These are phyloP conservation scores for Chaenogobius annularis DNA, from an alignment of 2,113 vertebrate species.

Conservation along the genomic window DNA sequence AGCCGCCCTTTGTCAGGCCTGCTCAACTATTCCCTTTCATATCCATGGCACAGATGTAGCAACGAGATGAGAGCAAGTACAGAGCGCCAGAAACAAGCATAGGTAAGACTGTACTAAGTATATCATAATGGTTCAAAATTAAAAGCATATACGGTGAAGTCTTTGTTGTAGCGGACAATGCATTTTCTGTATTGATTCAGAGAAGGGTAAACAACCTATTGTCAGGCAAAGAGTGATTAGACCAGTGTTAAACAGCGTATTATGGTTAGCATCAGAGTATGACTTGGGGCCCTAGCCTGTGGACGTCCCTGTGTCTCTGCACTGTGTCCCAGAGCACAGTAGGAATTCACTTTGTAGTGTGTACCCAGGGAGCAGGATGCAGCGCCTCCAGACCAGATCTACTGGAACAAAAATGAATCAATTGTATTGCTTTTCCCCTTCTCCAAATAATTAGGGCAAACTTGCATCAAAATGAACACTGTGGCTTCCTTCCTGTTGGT, in stretches of 20 bases:
- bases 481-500: constrained; percentile 29
- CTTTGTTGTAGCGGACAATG: neutral
- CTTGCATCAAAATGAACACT: constrained; percentile 55
- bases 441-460: constrained; percentile 62
- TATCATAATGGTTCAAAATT: constrained; percentile 6
- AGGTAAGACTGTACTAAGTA: constrained; percentile 12
- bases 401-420: constrained; percentile 53
- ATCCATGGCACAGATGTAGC: constrained; percentile 67
- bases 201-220: constrained; percentile 30
- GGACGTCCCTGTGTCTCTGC: constrained; percentile 66
- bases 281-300: constrained; percentile 62
- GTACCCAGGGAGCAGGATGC: constrained; percentile 64
- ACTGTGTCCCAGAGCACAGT: constrained; percentile 65
- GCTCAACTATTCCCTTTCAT: constrained; percentile 77
- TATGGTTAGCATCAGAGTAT: constrained; percentile 48
- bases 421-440: constrained; percentile 45
- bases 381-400: constrained; percentile 62
- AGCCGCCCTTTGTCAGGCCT: constrained; percentile 71
- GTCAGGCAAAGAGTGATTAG: constrained; percentile 48
- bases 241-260: constrained; percentile 25
- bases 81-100: constrained; percentile 3
- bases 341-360: constrained; percentile 76
- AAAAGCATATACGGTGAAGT: neutral
- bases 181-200: neutral
- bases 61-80: constrained; percentile 19